These are phyloP conservation scores for Eupithecia exiguata DNA, from an alignment of 2,888 invertebrate genomes.

Conservation along the genomic window DNA sequence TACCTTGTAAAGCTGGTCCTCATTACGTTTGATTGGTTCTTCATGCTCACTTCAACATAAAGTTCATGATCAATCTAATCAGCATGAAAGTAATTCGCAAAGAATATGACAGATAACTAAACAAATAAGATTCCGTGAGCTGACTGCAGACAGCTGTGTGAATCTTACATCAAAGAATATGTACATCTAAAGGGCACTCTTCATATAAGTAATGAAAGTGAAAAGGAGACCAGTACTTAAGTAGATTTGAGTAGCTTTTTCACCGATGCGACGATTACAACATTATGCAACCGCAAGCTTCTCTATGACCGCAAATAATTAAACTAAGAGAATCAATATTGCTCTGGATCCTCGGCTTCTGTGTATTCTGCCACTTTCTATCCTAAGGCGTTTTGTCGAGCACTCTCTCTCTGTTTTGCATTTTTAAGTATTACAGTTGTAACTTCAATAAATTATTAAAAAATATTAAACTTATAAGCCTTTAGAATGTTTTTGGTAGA, in stretches of 20 bases:
- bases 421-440: conserved; percentile 31
- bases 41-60: no score
- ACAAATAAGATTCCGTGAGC: no score
- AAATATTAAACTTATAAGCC: background rate
- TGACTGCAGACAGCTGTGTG: no score
- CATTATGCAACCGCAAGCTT: background rate
- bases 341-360: conserved; percentile 27
- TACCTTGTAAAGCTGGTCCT: no score
- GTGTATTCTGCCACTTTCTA: conserved; percentile 44
- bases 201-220: no score
- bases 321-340: conserved; percentile 34
- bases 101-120: no score
- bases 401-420: conserved; percentile 47
- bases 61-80: no score
- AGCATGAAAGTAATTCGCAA: no score
- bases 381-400: conserved; percentile 33
- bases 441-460: conserved; percentile 16
- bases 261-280: background rate
- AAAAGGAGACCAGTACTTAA: background rate
- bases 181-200: no score
- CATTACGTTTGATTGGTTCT: no score
- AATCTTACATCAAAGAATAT: no score
- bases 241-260: background rate
- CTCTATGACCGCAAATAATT: conserved; percentile 28
- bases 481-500: background rate